Conservation (phyloP, 2,113 vertebrate species). For the Chaetodon auriga region DNA sequence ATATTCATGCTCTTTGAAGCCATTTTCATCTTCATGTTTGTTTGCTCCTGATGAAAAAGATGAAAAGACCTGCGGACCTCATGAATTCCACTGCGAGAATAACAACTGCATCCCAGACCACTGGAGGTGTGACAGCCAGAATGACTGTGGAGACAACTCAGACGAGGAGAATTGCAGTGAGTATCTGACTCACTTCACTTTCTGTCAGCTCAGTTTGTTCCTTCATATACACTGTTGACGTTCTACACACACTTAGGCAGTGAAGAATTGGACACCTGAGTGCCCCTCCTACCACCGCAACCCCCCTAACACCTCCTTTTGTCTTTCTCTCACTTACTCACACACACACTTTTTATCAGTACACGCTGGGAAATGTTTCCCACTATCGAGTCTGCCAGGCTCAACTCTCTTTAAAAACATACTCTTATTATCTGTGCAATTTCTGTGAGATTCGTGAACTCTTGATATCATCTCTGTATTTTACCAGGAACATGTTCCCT, state of each 20-base stretch:
- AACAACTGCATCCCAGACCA: slow-evolving; percentile 99
- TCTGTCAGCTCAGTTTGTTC: slow-evolving; percentile 44
- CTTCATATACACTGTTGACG: slow-evolving; percentile 28
- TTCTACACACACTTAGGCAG: slow-evolving; percentile 28
- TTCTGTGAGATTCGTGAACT: slow-evolving; percentile 26
- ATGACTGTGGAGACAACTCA: slow-evolving; percentile 97
- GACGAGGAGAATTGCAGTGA: slow-evolving; percentile 99
- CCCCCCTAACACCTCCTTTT: not conserved
- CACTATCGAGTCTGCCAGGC: slow-evolving; percentile 25
- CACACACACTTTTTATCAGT: not conserved
- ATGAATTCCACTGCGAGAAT: slow-evolving; percentile 98
- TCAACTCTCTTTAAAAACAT: slow-evolving; percentile 17
- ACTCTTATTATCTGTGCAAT: not conserved
- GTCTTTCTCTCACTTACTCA: not conserved
- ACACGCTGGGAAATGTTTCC: slow-evolving; percentile 33
- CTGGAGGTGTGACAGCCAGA: slow-evolving; percentile 98
- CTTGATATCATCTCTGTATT: slow-evolving; percentile 20
- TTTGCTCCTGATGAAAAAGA: slow-evolving; percentile 88
- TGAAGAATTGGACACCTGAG: slow-evolving; percentile 32
- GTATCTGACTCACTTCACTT: slow-evolving; percentile 74
- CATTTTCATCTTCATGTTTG: slow-evolving; percentile 82
- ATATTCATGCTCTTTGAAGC: slow-evolving; percentile 84
- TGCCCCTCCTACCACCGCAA: slow-evolving; percentile 7
- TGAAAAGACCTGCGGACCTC: slow-evolving; percentile 98
- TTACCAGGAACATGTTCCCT: slow-evolving; percentile 1